phyloP scores from a whole-genome alignment of 2,113 vertebrate species.

The Saguinus imperator region DNA sequence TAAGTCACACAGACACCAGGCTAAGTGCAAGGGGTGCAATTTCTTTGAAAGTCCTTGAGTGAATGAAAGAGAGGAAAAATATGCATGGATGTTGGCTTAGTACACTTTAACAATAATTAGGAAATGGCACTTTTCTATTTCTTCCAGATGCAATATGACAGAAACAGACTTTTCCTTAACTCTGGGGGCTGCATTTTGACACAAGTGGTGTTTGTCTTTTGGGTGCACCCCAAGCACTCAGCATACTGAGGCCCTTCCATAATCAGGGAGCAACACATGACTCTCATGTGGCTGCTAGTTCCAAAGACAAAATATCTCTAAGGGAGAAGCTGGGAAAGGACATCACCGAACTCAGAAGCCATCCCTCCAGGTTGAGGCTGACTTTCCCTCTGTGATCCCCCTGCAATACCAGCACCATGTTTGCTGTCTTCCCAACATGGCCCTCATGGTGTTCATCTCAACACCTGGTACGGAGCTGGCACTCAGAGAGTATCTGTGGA shows the following conservation, averaged over 20 bases:
- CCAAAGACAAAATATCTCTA: neutral
- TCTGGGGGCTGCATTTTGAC: neutral
- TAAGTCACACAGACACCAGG: neutral
- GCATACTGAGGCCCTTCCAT: neutral
- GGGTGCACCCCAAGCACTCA: neutral
- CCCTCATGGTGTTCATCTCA: neutral
- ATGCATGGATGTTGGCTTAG: neutral
- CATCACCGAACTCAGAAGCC: fast-evolving
- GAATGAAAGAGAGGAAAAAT: conserved; percentile 33
- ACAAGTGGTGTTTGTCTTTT: neutral
- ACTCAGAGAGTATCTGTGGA: neutral
- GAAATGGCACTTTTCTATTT: conserved; percentile 42
- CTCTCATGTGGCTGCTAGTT: too few relatives aligned
- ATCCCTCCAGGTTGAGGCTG: neutral
- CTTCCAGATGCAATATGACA: conserved; percentile 47
- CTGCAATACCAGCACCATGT: fast-evolving
- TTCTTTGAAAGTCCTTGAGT: conserved; percentile 4
- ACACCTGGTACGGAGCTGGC: neutral
- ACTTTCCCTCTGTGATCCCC: fast-evolving
- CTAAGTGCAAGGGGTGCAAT: neutral
- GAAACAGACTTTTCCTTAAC: conserved; percentile 6
- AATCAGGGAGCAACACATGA: too few relatives aligned
- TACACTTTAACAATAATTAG: neutral
- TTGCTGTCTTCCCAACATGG: neutral
- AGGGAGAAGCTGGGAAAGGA: neutral